phyloP scores from a whole-genome alignment of 2,113 vertebrate species.

The Otis tarda region DNA sequence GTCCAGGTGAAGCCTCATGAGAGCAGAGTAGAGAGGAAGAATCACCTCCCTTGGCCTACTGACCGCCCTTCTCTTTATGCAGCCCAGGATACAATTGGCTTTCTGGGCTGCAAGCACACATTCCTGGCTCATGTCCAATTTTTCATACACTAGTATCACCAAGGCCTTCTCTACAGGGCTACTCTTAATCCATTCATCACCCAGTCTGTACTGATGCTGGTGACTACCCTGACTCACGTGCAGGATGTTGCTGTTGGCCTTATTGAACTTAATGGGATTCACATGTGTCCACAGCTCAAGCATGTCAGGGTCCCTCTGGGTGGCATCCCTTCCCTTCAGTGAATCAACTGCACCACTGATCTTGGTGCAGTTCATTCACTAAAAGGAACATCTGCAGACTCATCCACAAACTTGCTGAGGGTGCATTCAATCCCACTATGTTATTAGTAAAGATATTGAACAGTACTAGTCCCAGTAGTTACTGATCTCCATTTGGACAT shows the following conservation, averaged over 20 bases:
- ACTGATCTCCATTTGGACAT: neutral
- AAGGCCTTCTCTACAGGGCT: neutral
- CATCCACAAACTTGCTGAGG: fast-evolving
- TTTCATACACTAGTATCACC: neutral
- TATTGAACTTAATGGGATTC: neutral
- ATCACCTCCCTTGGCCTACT: neutral
- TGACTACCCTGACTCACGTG: neutral
- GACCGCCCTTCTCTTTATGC: neutral
- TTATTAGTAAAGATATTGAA: neutral
- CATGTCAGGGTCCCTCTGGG: neutral
- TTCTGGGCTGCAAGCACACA: neutral
- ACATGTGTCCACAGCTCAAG: neutral
- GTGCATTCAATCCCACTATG: neutral
- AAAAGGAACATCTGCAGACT: too few species aligned
- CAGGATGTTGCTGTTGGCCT: neutral
- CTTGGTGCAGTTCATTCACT: neutral
- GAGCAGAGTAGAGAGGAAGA: neutral
- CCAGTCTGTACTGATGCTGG: neutral
- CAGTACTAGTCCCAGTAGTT: neutral
- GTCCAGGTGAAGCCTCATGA: neutral
- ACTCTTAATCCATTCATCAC: neutral
- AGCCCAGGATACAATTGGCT: neutral
- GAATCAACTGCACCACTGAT: neutral
- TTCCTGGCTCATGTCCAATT: neutral
- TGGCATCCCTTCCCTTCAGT: neutral